phyloP scores from a whole-genome alignment of 2,888 invertebrate species.

The Euzophera pinguis region DNA sequence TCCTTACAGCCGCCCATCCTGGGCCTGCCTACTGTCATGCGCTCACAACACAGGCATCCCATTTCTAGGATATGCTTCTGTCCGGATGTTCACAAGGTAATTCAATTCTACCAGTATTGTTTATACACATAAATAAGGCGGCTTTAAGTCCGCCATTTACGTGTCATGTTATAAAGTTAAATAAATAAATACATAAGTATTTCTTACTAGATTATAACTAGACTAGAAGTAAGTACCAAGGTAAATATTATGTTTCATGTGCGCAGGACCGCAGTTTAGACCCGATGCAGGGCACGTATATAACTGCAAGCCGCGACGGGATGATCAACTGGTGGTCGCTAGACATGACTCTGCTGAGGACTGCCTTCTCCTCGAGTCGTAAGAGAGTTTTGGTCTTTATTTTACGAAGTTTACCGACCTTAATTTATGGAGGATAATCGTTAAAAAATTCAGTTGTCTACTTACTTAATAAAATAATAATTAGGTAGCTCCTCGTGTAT shows the following conservation, averaged over 20 bases:
- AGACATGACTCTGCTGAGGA: conserved; percentile 83
- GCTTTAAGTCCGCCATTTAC: no score
- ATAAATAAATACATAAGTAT: no score
- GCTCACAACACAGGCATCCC: conserved; percentile 85
- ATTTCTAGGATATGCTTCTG: conserved; percentile 83
- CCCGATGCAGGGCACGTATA: conserved; percentile 83
- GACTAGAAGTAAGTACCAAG: no score
- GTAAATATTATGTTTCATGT: no score
- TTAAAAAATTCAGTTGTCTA: no score
- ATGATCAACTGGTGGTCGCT: conserved; percentile 88
- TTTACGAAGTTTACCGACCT: neutral
- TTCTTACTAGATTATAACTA: no score
- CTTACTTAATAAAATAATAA: no score
- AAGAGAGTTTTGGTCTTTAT: conserved; percentile 32
- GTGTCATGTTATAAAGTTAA: no score
- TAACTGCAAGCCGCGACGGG: conserved; percentile 88
- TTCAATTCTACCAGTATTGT: no score
- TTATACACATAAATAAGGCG: no score
- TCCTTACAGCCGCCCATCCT: conserved; percentile 82
- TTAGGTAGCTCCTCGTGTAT: no score
- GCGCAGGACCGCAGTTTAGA: conserved; percentile 74
- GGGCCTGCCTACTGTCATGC: conserved; percentile 76
- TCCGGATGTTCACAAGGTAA: conserved; percentile 78
- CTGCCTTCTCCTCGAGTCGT: conserved; percentile 83
- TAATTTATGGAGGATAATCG: no score